These are phyloP conservation scores for Drosophila micromelanica DNA, from an alignment of 1,140 invertebrate species.

Conservation along the genomic window DNA sequence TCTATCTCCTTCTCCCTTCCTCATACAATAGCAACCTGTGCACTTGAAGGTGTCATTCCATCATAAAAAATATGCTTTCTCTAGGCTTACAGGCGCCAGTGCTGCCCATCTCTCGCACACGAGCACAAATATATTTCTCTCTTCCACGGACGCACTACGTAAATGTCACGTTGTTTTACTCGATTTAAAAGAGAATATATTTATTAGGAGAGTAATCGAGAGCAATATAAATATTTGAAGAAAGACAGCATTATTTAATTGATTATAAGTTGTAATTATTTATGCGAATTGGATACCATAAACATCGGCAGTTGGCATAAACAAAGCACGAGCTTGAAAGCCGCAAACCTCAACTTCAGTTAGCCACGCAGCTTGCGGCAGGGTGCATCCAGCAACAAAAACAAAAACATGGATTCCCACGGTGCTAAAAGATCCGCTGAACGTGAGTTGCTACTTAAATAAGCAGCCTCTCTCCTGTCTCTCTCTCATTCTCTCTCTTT, in stretches of 20 bases:
- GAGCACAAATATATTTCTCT: neutral
- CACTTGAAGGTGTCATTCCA: slow-evolving; percentile 7
- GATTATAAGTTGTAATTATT: neutral
- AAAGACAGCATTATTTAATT: neutral
- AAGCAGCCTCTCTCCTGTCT: neutral
- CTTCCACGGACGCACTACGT: neutral
- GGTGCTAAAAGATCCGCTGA: slow-evolving; percentile 22
- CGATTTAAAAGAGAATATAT: neutral
- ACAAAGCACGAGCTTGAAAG: slow-evolving; percentile 4
- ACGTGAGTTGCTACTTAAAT: slow-evolving; percentile 13
- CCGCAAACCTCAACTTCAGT: neutral
- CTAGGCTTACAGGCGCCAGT: slow-evolving; percentile 14
- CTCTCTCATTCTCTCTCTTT: no score
- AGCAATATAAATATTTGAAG: neutral
- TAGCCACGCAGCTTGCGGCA: neutral
- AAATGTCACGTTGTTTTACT: slow-evolving; percentile 5
- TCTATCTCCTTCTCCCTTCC: no score
- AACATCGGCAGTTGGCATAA: slow-evolving; percentile 3
- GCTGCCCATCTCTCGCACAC: slow-evolving; percentile 30
- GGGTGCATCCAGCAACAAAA: neutral
- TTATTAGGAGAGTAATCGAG: neutral
- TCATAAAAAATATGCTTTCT: neutral
- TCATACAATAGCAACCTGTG: neutral
- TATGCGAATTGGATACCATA: slow-evolving; percentile 1
- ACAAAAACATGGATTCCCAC: slow-evolving; percentile 28